Evolutionary conservation across 2,888 invertebrate species (phyloP).

Genomic region (Drosophila rubida): DNA sequence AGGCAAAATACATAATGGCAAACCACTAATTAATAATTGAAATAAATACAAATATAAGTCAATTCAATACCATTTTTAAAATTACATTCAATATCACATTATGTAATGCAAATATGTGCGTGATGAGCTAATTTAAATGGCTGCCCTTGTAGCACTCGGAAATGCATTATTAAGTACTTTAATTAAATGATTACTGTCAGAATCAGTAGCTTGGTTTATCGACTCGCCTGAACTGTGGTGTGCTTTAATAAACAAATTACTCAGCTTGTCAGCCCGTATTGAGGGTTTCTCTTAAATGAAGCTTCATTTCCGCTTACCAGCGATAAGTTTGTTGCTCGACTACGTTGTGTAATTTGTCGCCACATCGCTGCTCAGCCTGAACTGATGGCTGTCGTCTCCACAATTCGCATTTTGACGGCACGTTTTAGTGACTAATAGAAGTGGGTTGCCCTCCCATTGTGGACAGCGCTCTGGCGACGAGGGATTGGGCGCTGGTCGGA

Average conservation of each 20-base stretch:
- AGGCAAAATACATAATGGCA: neutral
- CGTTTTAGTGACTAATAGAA: slow-evolving; percentile 53
- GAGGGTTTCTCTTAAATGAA: neutral
- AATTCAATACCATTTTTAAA: neutral
- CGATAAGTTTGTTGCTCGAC: slow-evolving; percentile 22
- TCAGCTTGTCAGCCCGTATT: neutral
- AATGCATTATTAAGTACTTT: neutral
- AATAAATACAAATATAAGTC: neutral
- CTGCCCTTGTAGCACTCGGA: neutral
- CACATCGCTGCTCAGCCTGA: slow-evolving; percentile 40
- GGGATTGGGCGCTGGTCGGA: slow-evolving; percentile 49
- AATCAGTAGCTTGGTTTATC: neutral
- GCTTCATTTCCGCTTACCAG: slow-evolving; percentile 30
- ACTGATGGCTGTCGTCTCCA: slow-evolving; percentile 33
- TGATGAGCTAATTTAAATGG: neutral
- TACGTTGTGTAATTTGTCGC: slow-evolving; percentile 46
- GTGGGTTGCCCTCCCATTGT: slow-evolving; percentile 33
- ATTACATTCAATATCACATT: neutral
- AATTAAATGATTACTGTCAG: neutral
- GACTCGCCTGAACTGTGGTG: neutral
- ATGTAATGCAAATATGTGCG: neutral
- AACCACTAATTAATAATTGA: neutral
- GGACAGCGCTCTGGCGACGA: slow-evolving; percentile 5
- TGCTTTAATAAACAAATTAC: neutral
- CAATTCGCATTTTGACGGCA: slow-evolving; percentile 28